Evolutionary conservation across 1,140 invertebrate species (phyloP).

Genomic region (Solen grandis): DNA sequence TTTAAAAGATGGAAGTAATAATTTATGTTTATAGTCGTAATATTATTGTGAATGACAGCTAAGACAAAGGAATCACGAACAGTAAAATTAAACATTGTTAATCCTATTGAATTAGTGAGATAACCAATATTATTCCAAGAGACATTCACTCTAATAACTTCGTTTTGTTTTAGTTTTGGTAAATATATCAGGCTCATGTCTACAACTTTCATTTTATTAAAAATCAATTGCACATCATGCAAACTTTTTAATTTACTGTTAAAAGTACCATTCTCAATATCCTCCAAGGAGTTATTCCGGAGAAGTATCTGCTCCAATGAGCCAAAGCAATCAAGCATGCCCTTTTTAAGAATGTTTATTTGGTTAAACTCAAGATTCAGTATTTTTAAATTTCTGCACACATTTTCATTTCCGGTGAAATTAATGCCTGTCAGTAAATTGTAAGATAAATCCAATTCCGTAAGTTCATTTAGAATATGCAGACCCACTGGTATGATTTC

Average conservation of each 20-base stretch:
- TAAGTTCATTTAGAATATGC: not conserved
- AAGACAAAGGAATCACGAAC: not conserved
- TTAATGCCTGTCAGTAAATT: not conserved
- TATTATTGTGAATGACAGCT: not conserved
- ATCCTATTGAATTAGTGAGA: not conserved
- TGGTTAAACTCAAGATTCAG: not conserved
- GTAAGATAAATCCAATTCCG: not conserved
- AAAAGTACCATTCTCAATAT: slow-evolving; percentile 22
- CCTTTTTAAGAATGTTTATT: not conserved
- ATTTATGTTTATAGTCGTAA: not conserved
- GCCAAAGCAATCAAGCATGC: slow-evolving; percentile 2
- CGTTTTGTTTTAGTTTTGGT: not conserved
- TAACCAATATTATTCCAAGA: not conserved
- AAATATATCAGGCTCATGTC: not conserved
- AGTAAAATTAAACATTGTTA: not conserved
- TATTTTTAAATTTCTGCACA: not conserved
- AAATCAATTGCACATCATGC: not conserved
- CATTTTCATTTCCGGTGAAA: not conserved
- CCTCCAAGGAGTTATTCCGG: not conserved
- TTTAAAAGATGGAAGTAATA: slow-evolving; percentile 1
- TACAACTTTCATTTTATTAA: not conserved
- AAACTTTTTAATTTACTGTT: too few relatives aligned
- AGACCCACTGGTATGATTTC: not conserved
- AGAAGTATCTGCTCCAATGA: not conserved
- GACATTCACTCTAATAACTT: not conserved